Percentiles rank a stretch among this genome's conserved stretches.
These are phyloP conservation scores for Tylochromis polylepis DNA, from an alignment of 2,113 vertebrate species.

Conservation along the genomic window DNA sequence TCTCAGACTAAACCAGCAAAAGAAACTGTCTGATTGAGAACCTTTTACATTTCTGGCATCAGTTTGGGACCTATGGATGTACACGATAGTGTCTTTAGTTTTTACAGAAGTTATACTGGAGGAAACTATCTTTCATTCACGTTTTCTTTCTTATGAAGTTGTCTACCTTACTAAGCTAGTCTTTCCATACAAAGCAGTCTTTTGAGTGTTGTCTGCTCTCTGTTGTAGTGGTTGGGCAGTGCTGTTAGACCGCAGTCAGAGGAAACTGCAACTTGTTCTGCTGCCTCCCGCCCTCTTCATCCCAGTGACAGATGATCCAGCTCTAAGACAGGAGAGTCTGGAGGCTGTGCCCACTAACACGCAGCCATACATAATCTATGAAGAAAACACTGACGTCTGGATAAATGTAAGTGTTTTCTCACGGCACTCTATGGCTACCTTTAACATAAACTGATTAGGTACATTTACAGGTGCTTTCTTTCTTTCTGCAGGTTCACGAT, in stretches of 20 bases:
- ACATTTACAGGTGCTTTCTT: background rate
- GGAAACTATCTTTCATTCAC: background rate
- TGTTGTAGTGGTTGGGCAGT: slow-evolving; percentile 87
- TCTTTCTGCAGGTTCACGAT: slow-evolving; percentile 83
- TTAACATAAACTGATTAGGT: background rate
- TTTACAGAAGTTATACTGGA: background rate
- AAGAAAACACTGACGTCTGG: slow-evolving; percentile 93
- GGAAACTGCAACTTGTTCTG: slow-evolving; percentile 86
- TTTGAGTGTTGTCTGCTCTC: background rate
- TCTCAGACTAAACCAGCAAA: background rate
- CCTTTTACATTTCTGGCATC: background rate
- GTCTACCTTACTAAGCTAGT: background rate
- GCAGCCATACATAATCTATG: slow-evolving; percentile 89
- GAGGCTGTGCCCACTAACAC: slow-evolving; percentile 77
- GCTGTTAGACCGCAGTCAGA: slow-evolving; percentile 91
- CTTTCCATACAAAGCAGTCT: background rate
- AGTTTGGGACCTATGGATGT: background rate
- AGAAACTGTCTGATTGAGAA: background rate
- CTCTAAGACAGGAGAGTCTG: slow-evolving; percentile 78
- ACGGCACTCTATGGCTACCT: background rate
- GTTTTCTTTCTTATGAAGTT: background rate
- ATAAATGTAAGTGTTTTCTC: slow-evolving; percentile 81
- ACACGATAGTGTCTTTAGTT: background rate
- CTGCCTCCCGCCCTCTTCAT: slow-evolving; percentile 88
- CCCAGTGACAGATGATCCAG: slow-evolving; percentile 76